Evolutionary conservation across 2,888 invertebrate species (phyloP), one percentile per base, ranked within the genome.

Genomic region (Nomada ferruginata): DNA sequence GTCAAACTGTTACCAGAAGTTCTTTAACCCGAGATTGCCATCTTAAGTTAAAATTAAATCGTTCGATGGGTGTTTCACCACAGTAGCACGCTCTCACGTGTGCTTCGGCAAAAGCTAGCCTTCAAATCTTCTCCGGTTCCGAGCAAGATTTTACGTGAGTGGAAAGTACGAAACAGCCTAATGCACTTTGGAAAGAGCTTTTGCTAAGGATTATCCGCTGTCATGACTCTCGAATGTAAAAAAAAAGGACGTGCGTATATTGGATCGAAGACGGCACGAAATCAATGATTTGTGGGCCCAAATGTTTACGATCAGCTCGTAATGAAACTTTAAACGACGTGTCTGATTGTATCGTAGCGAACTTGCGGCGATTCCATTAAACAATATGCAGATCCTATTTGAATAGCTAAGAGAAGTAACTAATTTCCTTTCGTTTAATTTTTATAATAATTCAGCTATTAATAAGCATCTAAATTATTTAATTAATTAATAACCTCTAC

Each of bases 31-130:
- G 20, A 69, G 82, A 85, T 85, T 82, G 78, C 73, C 75, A 79
- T 82, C 74, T 18, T 64, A 83, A 87, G 80, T 88, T 87, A 42
- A 88, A 89, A 89, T 89, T 87, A 89, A 87, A 89, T 87, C 83
- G 89, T 72, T 80, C 79, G 70, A 59, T 64, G 65, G 79, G 85
- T 88, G 87, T 82, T 88, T 71, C 77, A 64, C 55, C 29, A 60
- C 69, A 53, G 64, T n/a, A 2, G 64, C 18, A 20, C 72, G 47
- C 52, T 61, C 73, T 69, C 73, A 71, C 63, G 65, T 53, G 47
- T 47, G 15, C 60, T 7, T n/a, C 10, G 55, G 15, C 15, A 9
- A 18, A 23, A 65, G 18, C 50, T 26, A 60, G 65, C 52, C 47
- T 64, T 20, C 60, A 2, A 60, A 50, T 52, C 47, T 64, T 26